phyloP scores from a whole-genome alignment of 2,113 vertebrate species.

The Oreochromis spilurus region DNA sequence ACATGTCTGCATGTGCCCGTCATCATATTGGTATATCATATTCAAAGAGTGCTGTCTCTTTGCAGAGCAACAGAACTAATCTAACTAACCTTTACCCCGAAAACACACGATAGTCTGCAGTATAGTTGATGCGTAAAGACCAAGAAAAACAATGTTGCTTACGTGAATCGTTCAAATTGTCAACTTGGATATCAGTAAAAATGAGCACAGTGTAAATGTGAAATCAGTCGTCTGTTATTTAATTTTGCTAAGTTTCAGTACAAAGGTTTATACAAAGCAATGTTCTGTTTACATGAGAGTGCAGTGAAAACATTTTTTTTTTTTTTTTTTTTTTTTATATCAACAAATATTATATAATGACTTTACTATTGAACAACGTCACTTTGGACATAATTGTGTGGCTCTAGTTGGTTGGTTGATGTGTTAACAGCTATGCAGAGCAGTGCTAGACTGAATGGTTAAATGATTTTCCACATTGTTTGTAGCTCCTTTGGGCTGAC shows the following conservation, averaged over 20 bases:
- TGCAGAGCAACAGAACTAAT: not conserved
- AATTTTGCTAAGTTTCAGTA: not conserved
- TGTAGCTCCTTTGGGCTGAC: conserved; percentile 43
- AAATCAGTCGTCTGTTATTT: not conserved
- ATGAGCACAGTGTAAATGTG: not conserved
- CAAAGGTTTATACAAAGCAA: not conserved
- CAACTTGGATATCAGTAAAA: not conserved
- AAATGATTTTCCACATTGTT: conserved; percentile 31
- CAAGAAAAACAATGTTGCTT: not conserved
- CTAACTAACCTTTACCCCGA: not conserved
- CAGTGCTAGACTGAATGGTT: not conserved
- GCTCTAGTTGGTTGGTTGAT: not conserved
- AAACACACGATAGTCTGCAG: not conserved
- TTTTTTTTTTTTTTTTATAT: no score
- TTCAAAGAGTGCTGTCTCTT: not conserved
- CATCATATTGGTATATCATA: not conserved
- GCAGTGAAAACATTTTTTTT: not conserved
- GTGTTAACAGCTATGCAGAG: not conserved
- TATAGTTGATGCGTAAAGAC: not conserved
- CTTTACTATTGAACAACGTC: not conserved
- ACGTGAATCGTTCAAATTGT: not conserved
- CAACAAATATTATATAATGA: not conserved
- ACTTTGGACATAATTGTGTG: not conserved
- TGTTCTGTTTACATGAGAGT: not conserved
- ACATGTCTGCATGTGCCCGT: no score